These are phyloP conservation scores for Orchestia grillus DNA, from an alignment of 1,140 invertebrate genomes.

Conservation along the genomic window DNA sequence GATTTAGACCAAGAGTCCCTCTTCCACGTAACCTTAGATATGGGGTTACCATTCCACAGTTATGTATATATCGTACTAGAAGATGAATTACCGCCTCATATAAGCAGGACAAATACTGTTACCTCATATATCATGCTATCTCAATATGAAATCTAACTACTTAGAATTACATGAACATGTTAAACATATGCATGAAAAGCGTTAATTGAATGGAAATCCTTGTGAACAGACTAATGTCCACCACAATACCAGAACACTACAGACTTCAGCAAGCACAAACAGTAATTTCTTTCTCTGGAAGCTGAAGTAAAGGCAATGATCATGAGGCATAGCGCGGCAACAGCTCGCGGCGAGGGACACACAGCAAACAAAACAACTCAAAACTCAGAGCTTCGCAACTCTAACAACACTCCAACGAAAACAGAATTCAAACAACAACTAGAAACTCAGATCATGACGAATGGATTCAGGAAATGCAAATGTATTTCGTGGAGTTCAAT, in stretches of 20 bases:
- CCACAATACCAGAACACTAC: neutral
- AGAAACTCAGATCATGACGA: neutral
- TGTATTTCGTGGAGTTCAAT: neutral
- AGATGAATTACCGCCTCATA: too few relatives aligned
- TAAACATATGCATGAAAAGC: neutral
- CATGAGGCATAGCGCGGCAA: neutral
- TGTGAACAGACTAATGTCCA: neutral
- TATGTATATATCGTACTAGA: neutral
- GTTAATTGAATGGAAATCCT: neutral
- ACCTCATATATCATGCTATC: neutral
- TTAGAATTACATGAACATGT: neutral
- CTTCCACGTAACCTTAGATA: too few relatives aligned
- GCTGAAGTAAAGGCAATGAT: neutral
- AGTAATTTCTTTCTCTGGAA: neutral
- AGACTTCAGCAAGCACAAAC: neutral
- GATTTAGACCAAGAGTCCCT: too few relatives aligned
- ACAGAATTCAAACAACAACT: neutral
- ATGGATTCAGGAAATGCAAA: neutral
- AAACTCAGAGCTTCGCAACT: neutral
- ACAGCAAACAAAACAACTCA: neutral
- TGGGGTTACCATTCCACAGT: neutral
- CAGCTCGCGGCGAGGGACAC: neutral
- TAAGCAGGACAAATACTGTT: neutral
- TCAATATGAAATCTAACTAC: neutral
- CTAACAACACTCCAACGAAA: neutral